These are phyloP conservation scores for Philonicus albiceps DNA, from an alignment of 2,888 invertebrate genomes.

Conservation along the genomic window DNA sequence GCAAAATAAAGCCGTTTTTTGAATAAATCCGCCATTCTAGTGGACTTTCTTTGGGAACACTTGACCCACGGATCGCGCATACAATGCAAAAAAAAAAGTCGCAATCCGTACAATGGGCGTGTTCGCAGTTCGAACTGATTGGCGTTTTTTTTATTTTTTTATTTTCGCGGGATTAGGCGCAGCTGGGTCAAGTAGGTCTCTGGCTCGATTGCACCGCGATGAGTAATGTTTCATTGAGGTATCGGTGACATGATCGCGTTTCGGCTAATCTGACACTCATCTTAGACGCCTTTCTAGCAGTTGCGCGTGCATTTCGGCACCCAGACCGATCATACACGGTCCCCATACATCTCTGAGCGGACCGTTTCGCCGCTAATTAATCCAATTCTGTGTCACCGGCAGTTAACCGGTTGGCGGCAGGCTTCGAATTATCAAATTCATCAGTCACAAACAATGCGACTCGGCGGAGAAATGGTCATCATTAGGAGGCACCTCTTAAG, in stretches of 20 bases:
- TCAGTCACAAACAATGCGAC: conserved; percentile 36
- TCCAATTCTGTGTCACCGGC: conserved; percentile 1
- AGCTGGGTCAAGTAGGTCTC: conserved; percentile 22
- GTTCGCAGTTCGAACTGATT: neutral
- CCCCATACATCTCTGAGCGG: neutral
- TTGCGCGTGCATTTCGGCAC: conserved; percentile 4
- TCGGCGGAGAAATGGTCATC: conserved; percentile 10
- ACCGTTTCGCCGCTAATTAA: conserved; percentile 10
- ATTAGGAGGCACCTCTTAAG: conserved; percentile 19
- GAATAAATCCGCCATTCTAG: neutral
- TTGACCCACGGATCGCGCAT: neutral
- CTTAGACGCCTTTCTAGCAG: neutral
- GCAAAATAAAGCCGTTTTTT: neutral
- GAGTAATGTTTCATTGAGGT: conserved; percentile 19
- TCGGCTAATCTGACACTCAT: conserved; percentile 13
- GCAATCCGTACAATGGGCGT: neutral
- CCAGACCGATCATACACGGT: neutral
- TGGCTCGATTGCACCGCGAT: neutral
- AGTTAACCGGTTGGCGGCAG: neutral
- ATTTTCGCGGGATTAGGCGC: neutral
- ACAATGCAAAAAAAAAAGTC: conserved; percentile 3
- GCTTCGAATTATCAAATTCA: conserved; percentile 9
- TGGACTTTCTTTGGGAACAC: conserved; percentile 4
- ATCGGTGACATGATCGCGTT: conserved; percentile 6
- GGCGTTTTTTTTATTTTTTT: neutral